Conservation (phyloP, 2,113 vertebrate species). For the Platichthys flesus region DNA sequence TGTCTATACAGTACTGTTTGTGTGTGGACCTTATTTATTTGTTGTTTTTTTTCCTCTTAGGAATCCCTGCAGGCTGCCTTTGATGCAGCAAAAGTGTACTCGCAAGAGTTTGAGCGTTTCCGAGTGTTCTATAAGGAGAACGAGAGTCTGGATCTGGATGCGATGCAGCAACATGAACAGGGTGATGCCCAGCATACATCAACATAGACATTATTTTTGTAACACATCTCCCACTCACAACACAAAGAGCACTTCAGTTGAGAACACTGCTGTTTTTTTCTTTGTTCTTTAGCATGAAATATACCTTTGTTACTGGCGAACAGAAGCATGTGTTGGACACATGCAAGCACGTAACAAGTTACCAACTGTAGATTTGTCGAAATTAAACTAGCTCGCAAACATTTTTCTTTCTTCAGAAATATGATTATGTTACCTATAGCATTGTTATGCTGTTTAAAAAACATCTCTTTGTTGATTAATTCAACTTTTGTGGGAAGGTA, state of each 20-base stretch:
- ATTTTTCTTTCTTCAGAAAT: not conserved
- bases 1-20: not conserved
- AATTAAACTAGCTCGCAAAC: not conserved
- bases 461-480: not conserved
- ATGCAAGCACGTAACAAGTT: not conserved
- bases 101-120: constrained; percentile 84
- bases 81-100: constrained; percentile 80
- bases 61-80: constrained; percentile 83
- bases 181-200: constrained; percentile 73
- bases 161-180: constrained; percentile 80
- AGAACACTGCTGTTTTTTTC: not conserved
- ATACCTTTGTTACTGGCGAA: not conserved
- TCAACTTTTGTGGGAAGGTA: not conserved
- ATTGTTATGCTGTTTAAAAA: not conserved
- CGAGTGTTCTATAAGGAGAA: constrained; percentile 85
- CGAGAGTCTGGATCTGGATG: constrained; percentile 84
- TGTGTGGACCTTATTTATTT: not conserved
- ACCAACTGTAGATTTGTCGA: not conserved
- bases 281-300: not conserved
- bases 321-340: not conserved
- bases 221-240: not conserved
- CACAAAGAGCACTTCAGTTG: not conserved
- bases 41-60: constrained; percentile 61
- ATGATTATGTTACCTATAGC: not conserved
- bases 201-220: not conserved